Conservation (phyloP, 2,888 invertebrate genomes). For the Alcis repandata region DNA sequence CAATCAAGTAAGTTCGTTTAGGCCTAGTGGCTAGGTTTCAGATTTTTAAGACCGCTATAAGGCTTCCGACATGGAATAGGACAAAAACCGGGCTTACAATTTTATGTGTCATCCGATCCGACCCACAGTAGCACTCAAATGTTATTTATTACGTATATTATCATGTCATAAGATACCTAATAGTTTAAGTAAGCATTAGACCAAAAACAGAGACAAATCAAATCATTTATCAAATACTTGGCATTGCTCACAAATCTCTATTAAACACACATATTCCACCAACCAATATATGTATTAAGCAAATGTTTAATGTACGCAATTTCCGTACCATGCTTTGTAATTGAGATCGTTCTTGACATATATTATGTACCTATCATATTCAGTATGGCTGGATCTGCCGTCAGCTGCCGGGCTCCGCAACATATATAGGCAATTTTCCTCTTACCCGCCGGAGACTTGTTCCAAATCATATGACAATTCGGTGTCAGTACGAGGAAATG, state of each 20-base stretch:
- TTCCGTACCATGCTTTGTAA: neutral
- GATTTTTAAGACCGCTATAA: too few species aligned
- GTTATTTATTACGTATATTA: too few species aligned
- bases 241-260: neutral
- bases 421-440: constrained; percentile 16
- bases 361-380: neutral
- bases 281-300: neutral
- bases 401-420: neutral
- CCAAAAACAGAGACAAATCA: too few species aligned
- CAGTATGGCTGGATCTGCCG: neutral
- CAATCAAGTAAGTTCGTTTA: too few species aligned
- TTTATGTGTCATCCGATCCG: too few species aligned
- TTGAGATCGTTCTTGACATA: neutral
- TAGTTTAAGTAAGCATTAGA: too few species aligned
- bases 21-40: too few species aligned
- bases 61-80: too few species aligned
- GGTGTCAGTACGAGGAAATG: neutral
- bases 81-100: too few species aligned
- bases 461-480: constrained; percentile 23
- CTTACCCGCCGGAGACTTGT: neutral
- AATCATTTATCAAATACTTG: too few species aligned
- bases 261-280: neutral
- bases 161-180: too few species aligned
- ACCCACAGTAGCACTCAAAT: too few species aligned
- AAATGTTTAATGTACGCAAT: neutral